Evolutionary conservation across 2,797 vertebrate species (phyloP).

Genomic region (Catharus ustulatus): DNA sequence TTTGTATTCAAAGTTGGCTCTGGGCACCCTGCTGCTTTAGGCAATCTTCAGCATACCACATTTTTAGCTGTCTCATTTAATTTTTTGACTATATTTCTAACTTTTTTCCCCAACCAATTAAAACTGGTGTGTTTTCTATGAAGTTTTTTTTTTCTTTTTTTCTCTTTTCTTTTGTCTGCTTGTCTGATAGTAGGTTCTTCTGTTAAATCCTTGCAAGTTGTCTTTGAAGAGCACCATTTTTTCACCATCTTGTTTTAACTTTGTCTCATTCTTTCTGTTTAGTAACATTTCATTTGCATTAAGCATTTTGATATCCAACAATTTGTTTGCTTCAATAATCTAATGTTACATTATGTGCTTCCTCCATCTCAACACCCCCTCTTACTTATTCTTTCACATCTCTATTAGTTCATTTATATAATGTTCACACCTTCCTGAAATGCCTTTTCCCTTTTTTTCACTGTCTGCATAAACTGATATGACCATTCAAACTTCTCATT

Average conservation of each 20-base stretch:
- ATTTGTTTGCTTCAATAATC: not conserved
- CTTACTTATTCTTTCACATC: not conserved
- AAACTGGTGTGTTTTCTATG: not conserved
- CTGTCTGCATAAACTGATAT: not conserved
- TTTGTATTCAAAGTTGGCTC: not conserved
- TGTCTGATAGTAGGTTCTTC: not conserved
- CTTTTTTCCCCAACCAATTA: not conserved
- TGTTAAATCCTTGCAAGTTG: not conserved
- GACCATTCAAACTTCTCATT: not conserved
- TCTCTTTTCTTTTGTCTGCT: not conserved
- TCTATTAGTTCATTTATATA: not conserved
- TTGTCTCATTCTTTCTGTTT: not conserved
- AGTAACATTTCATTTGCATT: not conserved
- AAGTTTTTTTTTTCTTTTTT: fast-evolving
- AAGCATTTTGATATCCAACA: not conserved
- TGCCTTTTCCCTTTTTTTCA: not conserved
- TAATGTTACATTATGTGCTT: not conserved
- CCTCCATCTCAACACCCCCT: not conserved
- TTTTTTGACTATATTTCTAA: not conserved
- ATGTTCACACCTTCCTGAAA: not conserved
- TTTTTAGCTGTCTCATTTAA: not conserved
- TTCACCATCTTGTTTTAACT: not conserved
- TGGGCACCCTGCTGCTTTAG: not conserved
- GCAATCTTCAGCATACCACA: not conserved
- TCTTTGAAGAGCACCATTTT: not conserved